Percentiles rank a stretch among this genome's conserved stretches.
phyloP scores from a whole-genome alignment of 2,797 vertebrate genomes.

The Bovichtus diacanthus region DNA sequence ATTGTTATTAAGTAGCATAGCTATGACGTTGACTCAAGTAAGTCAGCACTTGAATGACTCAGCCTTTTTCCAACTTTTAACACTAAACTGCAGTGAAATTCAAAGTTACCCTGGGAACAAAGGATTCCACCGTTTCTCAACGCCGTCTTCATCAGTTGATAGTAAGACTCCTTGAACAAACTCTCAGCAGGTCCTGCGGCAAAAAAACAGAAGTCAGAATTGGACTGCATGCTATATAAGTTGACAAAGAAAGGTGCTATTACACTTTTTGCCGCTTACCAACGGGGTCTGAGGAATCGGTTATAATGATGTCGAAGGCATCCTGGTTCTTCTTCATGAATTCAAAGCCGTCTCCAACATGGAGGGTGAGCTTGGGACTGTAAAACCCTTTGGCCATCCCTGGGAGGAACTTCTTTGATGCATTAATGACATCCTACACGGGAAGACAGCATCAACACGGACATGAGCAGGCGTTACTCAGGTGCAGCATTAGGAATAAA shows the following conservation, averaged over 20 bases:
- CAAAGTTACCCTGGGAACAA: constrained; percentile 92
- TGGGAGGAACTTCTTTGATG: constrained; percentile 95
- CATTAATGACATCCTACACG: constrained; percentile 94
- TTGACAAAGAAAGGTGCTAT: not conserved
- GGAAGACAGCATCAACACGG: constrained; percentile 17
- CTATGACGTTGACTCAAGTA: not conserved
- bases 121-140: constrained; percentile 93
- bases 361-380: constrained; percentile 93
- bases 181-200: constrained; percentile 94
- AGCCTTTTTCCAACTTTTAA: not conserved
- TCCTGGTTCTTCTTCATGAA: constrained; percentile 99
- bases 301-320: constrained; percentile 97
- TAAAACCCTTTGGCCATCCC: constrained; percentile 97
- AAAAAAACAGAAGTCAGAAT: not conserved
- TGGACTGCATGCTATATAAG: not conserved
- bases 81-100: not conserved
- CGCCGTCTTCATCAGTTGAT: constrained; percentile 96
- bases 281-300: constrained; percentile 97
- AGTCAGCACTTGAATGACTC: not conserved
- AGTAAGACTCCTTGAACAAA: constrained; percentile 97
- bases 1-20: not conserved
- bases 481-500: not conserved
- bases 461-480: not conserved
- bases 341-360: constrained; percentile 97
- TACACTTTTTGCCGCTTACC: constrained; percentile 81